Evolutionary conservation across 2,888 invertebrate genomes (phyloP), one percentile per base, ranked within the genome.

Genomic region (Suillia variegata): DNA sequence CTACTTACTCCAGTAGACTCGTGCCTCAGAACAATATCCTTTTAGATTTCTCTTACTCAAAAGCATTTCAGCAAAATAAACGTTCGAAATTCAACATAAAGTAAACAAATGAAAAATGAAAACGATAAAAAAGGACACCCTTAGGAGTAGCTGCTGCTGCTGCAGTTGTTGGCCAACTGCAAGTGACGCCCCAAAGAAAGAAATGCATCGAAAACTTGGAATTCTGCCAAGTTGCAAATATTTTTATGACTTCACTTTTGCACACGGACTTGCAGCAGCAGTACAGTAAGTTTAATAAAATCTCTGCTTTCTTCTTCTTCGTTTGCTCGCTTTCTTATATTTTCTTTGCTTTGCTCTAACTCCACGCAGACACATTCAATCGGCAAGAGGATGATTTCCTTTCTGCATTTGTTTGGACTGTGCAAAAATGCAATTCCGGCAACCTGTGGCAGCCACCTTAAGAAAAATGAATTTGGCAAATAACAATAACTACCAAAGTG

Each of bases 391-490:
- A 18, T 8, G 45, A n/a, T n/a, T n/a, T 45, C 18, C 45, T 45
- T 45, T 45, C 38, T 4, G n/a, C 26, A 26, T 13, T 4, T 12
- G 38, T 12, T n/a, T n/a, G n/a, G 38, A n/a, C n/a, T 4, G 8
- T 3, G 18, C 45, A 47, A n/a, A 24, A 26, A 34, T 20, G 34
- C 52, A 20, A 18, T 18, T 17, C 6, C 34, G 12, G 15, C 52
- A 52, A 52, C 52, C 52, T 52, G 52, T 52, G 52, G 52, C 52
- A n/a, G 31, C 12, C n/a, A n/a, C n/a, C n/a, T n/a, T n/a, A n/a
- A n/a, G n/a, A n/a, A n/a, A n/a, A 31, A 17, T 17, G 17, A 5
- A 13, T 6, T 8, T n/a, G 8, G 17, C 50, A 3, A 50, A 21
- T 17, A 48, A 31, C 6, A 31, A 38, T 38, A 13, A 38, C 34